Conservation (phyloP, 2,113 vertebrate species). For the Myotis davidii region DNA sequence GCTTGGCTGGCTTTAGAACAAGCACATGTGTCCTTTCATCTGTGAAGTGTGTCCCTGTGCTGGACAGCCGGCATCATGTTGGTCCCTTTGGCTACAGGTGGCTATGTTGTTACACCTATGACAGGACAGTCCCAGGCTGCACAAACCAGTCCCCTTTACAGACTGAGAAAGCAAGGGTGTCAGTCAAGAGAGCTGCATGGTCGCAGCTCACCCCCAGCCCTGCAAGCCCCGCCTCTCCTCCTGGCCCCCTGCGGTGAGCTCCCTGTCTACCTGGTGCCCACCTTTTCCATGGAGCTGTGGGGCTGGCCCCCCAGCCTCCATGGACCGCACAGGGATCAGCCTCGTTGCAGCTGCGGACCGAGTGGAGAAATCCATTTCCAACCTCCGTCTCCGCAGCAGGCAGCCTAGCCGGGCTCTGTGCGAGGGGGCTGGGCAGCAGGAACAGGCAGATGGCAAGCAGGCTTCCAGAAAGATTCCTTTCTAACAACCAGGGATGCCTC, state of each 20-base stretch:
- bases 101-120: accelerated
- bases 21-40: background rate
- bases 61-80: too few relatives aligned
- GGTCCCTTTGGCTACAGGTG: background rate
- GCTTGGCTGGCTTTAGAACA: background rate
- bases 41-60: accelerated
- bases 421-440: background rate
- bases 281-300: background rate
- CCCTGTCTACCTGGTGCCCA: background rate
- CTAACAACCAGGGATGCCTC: background rate
- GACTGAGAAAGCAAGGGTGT: background rate
- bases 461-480: background rate
- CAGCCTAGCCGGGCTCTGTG: background rate
- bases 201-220: background rate
- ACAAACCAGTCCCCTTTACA: background rate
- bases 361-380: background rate
- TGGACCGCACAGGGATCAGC: background rate
- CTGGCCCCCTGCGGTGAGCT: background rate
- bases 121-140: background rate
- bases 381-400: background rate
- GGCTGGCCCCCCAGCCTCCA: background rate
- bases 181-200: accelerated
- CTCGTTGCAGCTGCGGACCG: background rate
- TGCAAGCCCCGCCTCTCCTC: background rate
- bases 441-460: background rate